Percentiles rank a stretch among this genome's conserved stretches.
Evolutionary conservation across 2,797 vertebrate species (phyloP).

Genomic region (Aulostomus chinensis): DNA sequence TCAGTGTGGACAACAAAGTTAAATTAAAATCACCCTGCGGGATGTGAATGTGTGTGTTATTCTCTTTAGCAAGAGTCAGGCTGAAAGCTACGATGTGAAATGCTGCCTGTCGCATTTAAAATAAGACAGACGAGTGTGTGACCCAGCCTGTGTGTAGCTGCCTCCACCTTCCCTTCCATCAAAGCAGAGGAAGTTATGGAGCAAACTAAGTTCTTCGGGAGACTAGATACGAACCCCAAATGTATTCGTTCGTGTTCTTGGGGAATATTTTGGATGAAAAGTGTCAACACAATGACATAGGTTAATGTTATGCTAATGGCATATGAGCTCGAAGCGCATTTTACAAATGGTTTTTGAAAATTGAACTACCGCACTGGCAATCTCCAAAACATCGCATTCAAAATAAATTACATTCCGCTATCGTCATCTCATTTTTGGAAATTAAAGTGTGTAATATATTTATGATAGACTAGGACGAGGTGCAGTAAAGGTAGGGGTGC

Average conservation of each 20-base stretch:
- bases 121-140: too few relatives aligned
- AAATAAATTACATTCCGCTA: slow-evolving; percentile 47
- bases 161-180: too few relatives aligned
- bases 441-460: slow-evolving; percentile 57
- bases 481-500: slow-evolving; percentile 6
- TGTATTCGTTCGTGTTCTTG: slow-evolving; percentile 11
- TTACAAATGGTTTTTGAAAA: slow-evolving; percentile 56
- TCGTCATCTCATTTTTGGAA: slow-evolving; percentile 38
- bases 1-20: too few relatives aligned
- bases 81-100: too few relatives aligned
- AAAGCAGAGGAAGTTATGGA: slow-evolving; percentile 10
- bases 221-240: slow-evolving; percentile 5
- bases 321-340: slow-evolving; percentile 49
- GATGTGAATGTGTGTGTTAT: too few relatives aligned
- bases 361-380: slow-evolving; percentile 47
- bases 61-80: too few relatives aligned
- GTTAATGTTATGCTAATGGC: slow-evolving; percentile 64
- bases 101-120: too few relatives aligned
- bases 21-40: too few relatives aligned
- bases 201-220: slow-evolving; percentile 2
- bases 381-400: slow-evolving; percentile 37
- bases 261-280: slow-evolving; percentile 30
- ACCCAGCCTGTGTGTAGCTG: too few relatives aligned
- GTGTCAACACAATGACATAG: slow-evolving; percentile 39
- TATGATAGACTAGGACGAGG: slow-evolving; percentile 31